Conservation (phyloP, 2,113 vertebrate genomes). For the Ammodramus savannarum region DNA sequence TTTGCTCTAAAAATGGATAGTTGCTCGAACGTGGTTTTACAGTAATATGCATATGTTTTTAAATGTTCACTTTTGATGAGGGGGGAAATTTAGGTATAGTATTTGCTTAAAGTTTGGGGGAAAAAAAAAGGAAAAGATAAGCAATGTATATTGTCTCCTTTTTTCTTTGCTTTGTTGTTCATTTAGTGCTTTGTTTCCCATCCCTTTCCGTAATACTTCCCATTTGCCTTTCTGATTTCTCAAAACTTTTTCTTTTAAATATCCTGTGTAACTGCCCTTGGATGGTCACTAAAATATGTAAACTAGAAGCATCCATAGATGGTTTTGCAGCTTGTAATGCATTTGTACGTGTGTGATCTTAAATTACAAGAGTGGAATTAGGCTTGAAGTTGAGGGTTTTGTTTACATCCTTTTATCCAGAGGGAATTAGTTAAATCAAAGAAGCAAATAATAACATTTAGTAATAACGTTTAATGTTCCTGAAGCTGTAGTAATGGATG, state of each 20-base stretch:
- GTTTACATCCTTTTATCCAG: not conserved
- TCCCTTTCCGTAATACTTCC: not conserved
- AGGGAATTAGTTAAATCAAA: not conserved
- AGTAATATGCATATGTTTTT: not conserved
- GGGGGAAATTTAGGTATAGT: not conserved
- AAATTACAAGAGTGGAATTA: not conserved
- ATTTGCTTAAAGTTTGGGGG: not conserved
- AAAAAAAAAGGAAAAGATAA: not conserved
- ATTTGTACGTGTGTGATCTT: not conserved
- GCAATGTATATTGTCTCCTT: accelerated
- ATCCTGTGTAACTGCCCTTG: not conserved
- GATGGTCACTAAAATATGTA: not conserved
- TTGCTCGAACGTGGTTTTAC: not conserved
- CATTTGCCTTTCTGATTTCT: not conserved
- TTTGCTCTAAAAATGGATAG: not conserved
- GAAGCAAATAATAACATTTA: not conserved
- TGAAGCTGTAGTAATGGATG: not conserved
- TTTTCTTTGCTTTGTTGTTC: not conserved
- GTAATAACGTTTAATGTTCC: not conserved
- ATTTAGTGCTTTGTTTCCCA: not conserved
- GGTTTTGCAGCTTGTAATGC: not conserved
- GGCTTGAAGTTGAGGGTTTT: not conserved
- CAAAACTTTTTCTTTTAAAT: not conserved
- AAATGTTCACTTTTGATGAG: not conserved
- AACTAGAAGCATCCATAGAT: not conserved